Conservation (phyloP, 1,140 invertebrate species). For the Agrypnia vestita region DNA sequence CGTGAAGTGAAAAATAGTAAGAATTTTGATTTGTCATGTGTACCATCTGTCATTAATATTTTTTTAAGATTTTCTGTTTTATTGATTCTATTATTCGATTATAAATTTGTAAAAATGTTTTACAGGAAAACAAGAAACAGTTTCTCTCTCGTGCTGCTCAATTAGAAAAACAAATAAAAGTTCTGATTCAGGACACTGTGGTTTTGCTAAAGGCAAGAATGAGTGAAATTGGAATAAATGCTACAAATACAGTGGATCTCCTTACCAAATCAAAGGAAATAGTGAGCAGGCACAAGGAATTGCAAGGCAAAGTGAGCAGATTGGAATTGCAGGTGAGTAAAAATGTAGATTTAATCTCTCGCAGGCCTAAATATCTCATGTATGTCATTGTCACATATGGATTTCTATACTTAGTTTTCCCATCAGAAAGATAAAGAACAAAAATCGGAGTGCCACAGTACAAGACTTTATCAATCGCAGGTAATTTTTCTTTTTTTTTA, state of each 20-base stretch:
- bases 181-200: constrained; percentile 93
- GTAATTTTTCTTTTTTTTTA: no score
- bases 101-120: no score
- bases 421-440: not conserved
- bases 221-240: constrained; percentile 91
- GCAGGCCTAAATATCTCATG: not conserved
- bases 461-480: no score
- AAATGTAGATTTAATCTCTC: not conserved
- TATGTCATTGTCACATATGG: not conserved
- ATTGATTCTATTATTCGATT: no score
- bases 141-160: constrained; percentile 86
- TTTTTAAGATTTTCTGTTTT: constrained; percentile 58
- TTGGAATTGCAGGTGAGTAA: constrained; percentile 84
- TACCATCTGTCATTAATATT: constrained; percentile 21
- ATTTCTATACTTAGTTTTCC: not conserved
- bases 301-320: constrained; percentile 88
- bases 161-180: constrained; percentile 92
- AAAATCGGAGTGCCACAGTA: no score
- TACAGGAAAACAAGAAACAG: constrained; percentile 85
- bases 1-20: no score
- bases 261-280: constrained; percentile 94
- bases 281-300: constrained; percentile 90
- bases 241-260: constrained; percentile 87
- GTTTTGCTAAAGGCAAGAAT: constrained; percentile 90
- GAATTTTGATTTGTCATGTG: no score